Percentiles rank a stretch among this genome's conserved stretches.
Evolutionary conservation across 64 coral and sea anemone species (phyloP).

Genomic region (Pocillopora verrucosa): DNA sequence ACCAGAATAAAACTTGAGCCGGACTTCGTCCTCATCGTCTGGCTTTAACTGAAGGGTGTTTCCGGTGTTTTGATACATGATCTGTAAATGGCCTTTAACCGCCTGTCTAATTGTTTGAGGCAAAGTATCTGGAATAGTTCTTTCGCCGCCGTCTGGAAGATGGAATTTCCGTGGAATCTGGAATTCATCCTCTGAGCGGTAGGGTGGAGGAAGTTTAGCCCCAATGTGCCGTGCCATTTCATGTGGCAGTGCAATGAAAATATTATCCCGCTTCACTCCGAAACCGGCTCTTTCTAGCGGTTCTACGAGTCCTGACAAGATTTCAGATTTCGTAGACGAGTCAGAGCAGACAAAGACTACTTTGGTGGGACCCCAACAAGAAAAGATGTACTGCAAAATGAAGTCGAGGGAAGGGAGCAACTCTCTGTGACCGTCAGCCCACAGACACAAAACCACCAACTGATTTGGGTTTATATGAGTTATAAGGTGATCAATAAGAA

Average conservation of each 20-base stretch:
- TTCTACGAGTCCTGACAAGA: constrained; percentile 22
- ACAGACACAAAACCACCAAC: constrained; percentile 66
- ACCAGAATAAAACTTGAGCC: constrained; percentile 55
- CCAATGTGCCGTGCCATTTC: constrained; percentile 54
- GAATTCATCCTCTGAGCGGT: constrained; percentile 71
- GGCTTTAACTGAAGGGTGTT: background rate
- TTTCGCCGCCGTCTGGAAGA: constrained; percentile 8
- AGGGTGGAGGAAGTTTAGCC: constrained; percentile 54
- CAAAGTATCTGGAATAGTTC: constrained; percentile 60
- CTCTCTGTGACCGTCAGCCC: constrained; percentile 55
- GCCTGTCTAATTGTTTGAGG: constrained; percentile 60
- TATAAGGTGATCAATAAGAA: constrained; percentile 54
- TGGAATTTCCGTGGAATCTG: constrained; percentile 60
- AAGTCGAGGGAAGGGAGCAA: constrained; percentile 54
- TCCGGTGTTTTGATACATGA: constrained; percentile 39
- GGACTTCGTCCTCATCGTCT: constrained; percentile 32
- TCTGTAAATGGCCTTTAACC: constrained; percentile 62
- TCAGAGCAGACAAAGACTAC: constrained; percentile 67
- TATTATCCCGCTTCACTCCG: constrained; percentile 38
- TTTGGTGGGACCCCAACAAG: constrained; percentile 58
- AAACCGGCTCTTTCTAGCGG: constrained; percentile 50
- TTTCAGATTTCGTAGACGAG: background rate
- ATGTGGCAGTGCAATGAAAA: constrained; percentile 65
- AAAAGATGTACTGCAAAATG: constrained; percentile 48
- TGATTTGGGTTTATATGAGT: constrained; percentile 57